Conservation (phyloP, 2,888 invertebrate genomes). For the Troglohyphantes excavatus region DNA sequence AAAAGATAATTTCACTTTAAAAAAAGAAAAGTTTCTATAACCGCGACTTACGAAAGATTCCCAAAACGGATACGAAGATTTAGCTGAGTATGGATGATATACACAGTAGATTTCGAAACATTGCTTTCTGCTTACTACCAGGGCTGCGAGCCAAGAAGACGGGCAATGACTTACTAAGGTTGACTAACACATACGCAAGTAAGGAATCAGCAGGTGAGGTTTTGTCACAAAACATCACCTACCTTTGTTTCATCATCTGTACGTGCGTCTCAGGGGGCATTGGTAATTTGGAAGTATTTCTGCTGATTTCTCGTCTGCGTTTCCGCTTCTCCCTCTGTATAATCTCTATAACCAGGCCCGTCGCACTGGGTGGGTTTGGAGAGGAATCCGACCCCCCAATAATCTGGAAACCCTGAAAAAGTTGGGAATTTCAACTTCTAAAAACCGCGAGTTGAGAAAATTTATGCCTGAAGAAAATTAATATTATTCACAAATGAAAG, state of each 20-base stretch:
- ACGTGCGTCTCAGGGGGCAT: neutral
- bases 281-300: neutral
- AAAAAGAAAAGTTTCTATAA: no score
- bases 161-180: slow-evolving; percentile 63
- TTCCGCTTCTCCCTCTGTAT: neutral
- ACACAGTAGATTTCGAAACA: slow-evolving; percentile 48
- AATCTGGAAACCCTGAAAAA: no score
- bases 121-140: neutral
- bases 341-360: no score
- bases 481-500: no score
- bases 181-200: slow-evolving; percentile 34
- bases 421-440: no score
- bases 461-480: no score
- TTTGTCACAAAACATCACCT: neutral
- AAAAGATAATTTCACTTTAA: no score
- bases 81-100: neutral
- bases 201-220: slow-evolving; percentile 3
- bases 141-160: slow-evolving; percentile 55
- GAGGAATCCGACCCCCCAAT: no score
- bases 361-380: no score
- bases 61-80: neutral
- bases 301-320: neutral
- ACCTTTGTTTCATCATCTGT: neutral
- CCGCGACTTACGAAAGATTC: no score
- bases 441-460: no score